Conservation (phyloP, 2,113 vertebrate genomes). For the Riparia riparia region DNA sequence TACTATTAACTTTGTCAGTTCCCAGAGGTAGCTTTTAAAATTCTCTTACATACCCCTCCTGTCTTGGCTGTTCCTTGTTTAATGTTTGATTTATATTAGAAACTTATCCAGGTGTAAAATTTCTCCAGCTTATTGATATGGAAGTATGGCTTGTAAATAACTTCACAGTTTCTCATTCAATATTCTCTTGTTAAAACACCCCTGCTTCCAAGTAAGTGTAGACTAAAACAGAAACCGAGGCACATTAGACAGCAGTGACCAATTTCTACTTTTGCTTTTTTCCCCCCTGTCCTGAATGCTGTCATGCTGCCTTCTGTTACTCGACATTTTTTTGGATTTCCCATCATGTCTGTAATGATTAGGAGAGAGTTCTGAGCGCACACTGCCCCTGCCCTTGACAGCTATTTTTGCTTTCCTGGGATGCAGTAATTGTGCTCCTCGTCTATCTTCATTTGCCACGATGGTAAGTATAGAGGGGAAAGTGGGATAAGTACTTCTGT, state of each 20-base stretch:
- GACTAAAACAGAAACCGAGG: background rate
- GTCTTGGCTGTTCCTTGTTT: background rate
- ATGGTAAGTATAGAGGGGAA: background rate
- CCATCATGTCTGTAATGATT: conserved; percentile 3
- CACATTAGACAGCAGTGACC: background rate
- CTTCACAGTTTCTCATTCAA: background rate
- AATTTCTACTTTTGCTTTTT: background rate
- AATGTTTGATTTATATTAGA: background rate
- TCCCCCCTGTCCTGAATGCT: background rate
- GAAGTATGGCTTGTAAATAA: background rate
- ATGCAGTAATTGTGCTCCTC: conserved; percentile 12
- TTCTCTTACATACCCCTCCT: background rate
- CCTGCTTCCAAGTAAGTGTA: background rate
- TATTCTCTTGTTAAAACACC: background rate
- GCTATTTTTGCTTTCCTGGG: conserved; percentile 35
- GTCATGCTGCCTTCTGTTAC: conserved; percentile 11
- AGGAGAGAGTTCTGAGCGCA: conserved; percentile 8
- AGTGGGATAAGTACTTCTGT: conserved; percentile 8
- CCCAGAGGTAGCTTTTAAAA: background rate
- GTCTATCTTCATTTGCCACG: conserved; percentile 19
- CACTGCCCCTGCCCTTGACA: conserved; percentile 29
- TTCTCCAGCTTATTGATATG: background rate
- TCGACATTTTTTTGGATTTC: conserved; percentile 36
- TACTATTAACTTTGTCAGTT: background rate
- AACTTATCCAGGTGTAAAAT: background rate